A percentile compares a stretch with the other conserved stretches of the same genome.
Conservation (phyloP, 2,888 invertebrate genomes). For the Gerosis bhagava region DNA sequence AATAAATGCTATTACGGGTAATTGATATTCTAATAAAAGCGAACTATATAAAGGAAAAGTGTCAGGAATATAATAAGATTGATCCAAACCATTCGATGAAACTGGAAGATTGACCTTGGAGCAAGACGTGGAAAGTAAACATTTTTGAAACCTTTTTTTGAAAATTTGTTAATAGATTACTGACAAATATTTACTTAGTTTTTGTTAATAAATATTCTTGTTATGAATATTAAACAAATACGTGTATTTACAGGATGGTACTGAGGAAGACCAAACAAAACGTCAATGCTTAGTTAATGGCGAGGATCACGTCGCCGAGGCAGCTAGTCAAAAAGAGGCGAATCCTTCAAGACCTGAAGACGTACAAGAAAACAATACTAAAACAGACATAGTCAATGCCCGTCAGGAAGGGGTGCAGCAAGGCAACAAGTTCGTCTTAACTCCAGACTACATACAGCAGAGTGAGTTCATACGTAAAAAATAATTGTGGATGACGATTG, state of each 20-base stretch:
- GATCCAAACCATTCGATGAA: not conserved
- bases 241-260: slow-evolving; percentile 71
- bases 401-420: slow-evolving; percentile 48
- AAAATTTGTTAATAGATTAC: too few relatives aligned
- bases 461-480: too few relatives aligned
- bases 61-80: too few relatives aligned
- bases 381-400: slow-evolving; percentile 65
- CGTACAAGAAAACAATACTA: slow-evolving; percentile 63
- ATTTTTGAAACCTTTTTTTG: slow-evolving; percentile 7
- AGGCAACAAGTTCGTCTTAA: slow-evolving; percentile 89
- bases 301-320: slow-evolving; percentile 68
- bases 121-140: slow-evolving; percentile 13
- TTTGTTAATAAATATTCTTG: not conserved
- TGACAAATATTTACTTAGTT: too few relatives aligned
- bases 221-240: slow-evolving; percentile 37
- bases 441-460: slow-evolving; percentile 96
- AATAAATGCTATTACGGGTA: too few relatives aligned
- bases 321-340: slow-evolving; percentile 62
- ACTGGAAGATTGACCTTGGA: slow-evolving; percentile 8
- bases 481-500: too few relatives aligned
- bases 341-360: slow-evolving; percentile 66
- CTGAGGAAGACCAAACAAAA: slow-evolving; percentile 61
- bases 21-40: too few relatives aligned
- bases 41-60: too few relatives aligned
- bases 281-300: slow-evolving; percentile 65